Percentiles rank a stretch among this genome's conserved stretches.
phyloP scores from a whole-genome alignment of 2,888 invertebrate species.

The Malthinus flaveolus region DNA sequence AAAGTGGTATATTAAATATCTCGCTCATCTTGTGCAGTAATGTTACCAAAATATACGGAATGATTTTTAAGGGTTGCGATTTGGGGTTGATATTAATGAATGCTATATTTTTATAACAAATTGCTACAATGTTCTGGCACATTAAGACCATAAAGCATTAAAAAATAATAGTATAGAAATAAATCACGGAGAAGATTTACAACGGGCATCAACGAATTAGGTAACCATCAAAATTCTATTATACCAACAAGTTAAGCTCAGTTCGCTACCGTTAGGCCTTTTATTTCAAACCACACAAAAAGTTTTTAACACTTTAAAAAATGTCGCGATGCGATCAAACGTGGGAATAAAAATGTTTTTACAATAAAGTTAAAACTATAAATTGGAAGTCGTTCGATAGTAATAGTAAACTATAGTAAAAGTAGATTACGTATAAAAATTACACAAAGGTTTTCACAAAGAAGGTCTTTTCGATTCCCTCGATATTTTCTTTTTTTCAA shows the following conservation, averaged over 20 bases:
- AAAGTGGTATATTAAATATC: too few species aligned
- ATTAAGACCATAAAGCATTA: background rate
- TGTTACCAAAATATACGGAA: too few species aligned
- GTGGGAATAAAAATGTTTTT: background rate
- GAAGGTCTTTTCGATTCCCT: constrained; percentile 3
- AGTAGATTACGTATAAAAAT: constrained; percentile 4
- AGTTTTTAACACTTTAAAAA: background rate
- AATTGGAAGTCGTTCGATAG: too few species aligned
- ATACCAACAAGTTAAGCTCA: background rate
- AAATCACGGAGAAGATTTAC: constrained; percentile 5
- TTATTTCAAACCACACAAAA: background rate
- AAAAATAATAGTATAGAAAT: constrained; percentile 1
- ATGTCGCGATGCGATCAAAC: background rate
- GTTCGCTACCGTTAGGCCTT: constrained; percentile 2
- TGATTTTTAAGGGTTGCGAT: too few species aligned
- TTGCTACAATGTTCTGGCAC: too few species aligned
- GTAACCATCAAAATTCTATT: constrained; percentile 4
- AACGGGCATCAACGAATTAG: constrained; percentile 4
- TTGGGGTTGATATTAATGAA: too few species aligned
- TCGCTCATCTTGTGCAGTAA: too few species aligned
- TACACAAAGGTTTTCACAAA: constrained; percentile 4
- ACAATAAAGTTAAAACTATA: background rate
- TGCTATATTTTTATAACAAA: too few species aligned
- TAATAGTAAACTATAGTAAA: constrained; percentile 1
- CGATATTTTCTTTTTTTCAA: background rate